Evolutionary conservation across 2,113 vertebrate species (phyloP), one percentile per base, ranked within the genome.

Genomic region (Boleophthalmus pectinirostris): DNA sequence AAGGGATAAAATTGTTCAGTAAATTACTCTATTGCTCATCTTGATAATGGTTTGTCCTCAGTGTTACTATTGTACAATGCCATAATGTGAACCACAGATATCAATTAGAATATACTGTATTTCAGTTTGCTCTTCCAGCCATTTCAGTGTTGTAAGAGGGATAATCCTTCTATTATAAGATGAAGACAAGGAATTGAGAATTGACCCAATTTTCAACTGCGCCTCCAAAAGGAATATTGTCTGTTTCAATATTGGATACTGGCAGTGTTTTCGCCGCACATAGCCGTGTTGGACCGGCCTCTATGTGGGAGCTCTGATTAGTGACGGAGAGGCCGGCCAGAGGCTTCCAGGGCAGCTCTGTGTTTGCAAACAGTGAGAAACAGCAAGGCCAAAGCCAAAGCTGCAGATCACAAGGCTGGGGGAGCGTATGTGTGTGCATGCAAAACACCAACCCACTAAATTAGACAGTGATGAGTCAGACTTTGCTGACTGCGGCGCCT

Each of bases 301-400:
- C 79, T 68, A 73, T 74, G 78, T 81, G 79, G 82, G 77, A 82
- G 85, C 84, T 81, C 78, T 89, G 89, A 92, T 93, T 91, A 90
- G 81, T 72, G 63, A 82, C 35, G 67, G 68, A 82, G 79, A 84
- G 80, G 82, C 80, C 82, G 78, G 90, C 83, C 87, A 89, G 80
- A 82, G 77, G 81, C 86, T 83, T 87, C 86, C 82, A 83, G 84
- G 77, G 85, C 84, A 79, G 71, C 79, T 82, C 70, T 84, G 69
- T 85, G 78, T 88, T 81, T 82, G 81, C 85, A 88, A 87, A 91
- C 86, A 85, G 29, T 58, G 63, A 81, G 71, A 71, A 66, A 64
- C 60, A 78, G 81, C 82, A 80, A 87, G 84, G 77, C 76, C 75
- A 29, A 85, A 80, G 75, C 75, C 75, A 82, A 79, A 81, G 70